Evolutionary conservation across 2,797 vertebrate species (phyloP).

Genomic region (Gastrophryne carolinensis): DNA sequence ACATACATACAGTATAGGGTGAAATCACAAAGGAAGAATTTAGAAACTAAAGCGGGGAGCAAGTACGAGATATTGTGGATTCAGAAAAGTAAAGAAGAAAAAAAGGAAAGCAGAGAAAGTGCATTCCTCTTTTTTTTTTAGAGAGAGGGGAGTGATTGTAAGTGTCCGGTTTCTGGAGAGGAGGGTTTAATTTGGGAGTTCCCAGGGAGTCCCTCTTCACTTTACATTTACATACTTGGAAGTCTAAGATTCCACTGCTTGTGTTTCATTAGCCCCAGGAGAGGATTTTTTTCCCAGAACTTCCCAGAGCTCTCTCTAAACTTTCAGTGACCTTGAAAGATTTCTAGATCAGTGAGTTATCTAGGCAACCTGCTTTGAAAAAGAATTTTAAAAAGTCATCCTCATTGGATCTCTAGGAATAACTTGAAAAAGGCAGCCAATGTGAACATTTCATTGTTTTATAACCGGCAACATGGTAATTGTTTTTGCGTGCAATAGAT

Average conservation of each 20-base stretch:
- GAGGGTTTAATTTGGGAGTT: conserved; percentile 44
- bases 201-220: conserved; percentile 44
- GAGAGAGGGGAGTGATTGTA: conserved; percentile 63
- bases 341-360: neutral
- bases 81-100: conserved; percentile 21
- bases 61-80: conserved; percentile 53
- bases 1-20: conserved; percentile 55
- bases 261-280: conserved; percentile 20
- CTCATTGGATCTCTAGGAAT: too few relatives aligned
- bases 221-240: neutral
- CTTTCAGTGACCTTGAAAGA: conserved; percentile 8
- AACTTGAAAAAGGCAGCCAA: too few relatives aligned
- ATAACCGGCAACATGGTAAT: too few relatives aligned
- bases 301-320: conserved; percentile 8
- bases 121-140: conserved; percentile 52
- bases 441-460: too few relatives aligned
- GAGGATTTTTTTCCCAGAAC: neutral
- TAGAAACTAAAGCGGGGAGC: conserved; percentile 57
- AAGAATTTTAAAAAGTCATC: too few relatives aligned
- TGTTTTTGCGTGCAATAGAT: too few relatives aligned
- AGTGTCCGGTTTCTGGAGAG: conserved; percentile 63
- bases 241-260: neutral
- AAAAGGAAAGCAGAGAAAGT: conserved; percentile 39
- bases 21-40: conserved; percentile 51
- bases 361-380: too few relatives aligned